A percentile compares a stretch with the other conserved stretches of the same genome.
phyloP scores from a whole-genome alignment of 2,113 vertebrate genomes.

The Damaliscus lunatus region DNA sequence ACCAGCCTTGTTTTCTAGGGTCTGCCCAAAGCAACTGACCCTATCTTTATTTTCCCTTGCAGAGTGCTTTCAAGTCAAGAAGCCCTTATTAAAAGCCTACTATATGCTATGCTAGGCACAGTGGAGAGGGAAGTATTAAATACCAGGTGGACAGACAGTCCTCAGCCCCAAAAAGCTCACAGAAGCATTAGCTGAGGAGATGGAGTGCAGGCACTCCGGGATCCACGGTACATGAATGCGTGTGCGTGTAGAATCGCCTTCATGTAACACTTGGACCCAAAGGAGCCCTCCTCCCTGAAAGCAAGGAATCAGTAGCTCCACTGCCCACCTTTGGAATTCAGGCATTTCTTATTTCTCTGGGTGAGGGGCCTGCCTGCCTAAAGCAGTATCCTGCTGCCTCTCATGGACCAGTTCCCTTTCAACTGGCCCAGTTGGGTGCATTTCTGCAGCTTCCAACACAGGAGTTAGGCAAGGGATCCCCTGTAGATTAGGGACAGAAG shows the following conservation, averaged over 20 bases:
- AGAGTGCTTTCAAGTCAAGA: background rate
- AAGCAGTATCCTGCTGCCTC: background rate
- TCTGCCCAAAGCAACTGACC: background rate
- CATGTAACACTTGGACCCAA: background rate
- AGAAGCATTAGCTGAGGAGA: background rate
- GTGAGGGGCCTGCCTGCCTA: background rate
- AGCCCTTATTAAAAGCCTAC: background rate
- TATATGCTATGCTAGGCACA: background rate
- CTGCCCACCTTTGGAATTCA: background rate
- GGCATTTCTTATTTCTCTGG: background rate
- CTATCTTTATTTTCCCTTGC: background rate
- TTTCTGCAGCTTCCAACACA: background rate
- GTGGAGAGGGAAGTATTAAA: background rate
- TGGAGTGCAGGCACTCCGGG: background rate
- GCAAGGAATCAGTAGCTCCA: background rate
- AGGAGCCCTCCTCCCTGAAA: background rate
- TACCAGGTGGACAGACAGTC: background rate
- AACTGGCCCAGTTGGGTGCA: background rate
- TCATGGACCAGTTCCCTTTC: background rate
- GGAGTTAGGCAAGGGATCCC: background rate
- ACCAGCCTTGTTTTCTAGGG: background rate
- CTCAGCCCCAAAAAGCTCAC: background rate
- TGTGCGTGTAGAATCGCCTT: background rate
- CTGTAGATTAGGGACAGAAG: background rate
- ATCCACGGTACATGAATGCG: rapidly evolving